These are phyloP conservation scores for Venturia canescens DNA, from an alignment of 1,140 invertebrate species.

Conservation along the genomic window DNA sequence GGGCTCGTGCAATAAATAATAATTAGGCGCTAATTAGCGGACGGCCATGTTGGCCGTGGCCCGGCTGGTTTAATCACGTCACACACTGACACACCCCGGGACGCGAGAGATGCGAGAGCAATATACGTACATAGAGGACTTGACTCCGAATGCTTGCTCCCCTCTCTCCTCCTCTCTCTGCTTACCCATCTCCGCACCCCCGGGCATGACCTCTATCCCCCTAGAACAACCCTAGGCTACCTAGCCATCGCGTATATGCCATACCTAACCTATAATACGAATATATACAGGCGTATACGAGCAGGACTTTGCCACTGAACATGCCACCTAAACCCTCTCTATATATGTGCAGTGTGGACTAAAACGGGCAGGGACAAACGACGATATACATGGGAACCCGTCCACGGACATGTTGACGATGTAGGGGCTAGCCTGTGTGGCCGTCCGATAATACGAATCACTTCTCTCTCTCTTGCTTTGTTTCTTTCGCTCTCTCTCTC, in stretches of 20 bases:
- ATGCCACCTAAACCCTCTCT: constrained; percentile 33
- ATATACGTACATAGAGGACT: background rate
- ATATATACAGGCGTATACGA: constrained; percentile 13
- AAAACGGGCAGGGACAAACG: constrained; percentile 16
- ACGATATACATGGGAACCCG: constrained; percentile 7
- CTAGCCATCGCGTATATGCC: background rate
- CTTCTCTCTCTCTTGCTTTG: constrained; percentile 39
- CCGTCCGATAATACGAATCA: constrained; percentile 65
- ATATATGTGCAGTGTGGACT: constrained; percentile 33
- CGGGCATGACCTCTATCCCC: constrained; percentile 46
- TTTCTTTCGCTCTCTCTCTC: too few species aligned
- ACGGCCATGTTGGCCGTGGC: constrained; percentile 66
- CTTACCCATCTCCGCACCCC: constrained; percentile 30
- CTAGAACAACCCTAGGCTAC: constrained; percentile 43
- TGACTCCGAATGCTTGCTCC: background rate
- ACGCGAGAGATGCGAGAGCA: constrained; percentile 48
- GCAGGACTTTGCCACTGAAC: constrained; percentile 29
- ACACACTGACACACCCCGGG: constrained; percentile 58
- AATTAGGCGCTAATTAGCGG: constrained; percentile 71
- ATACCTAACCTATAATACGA: constrained; percentile 17
- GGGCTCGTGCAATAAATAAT: constrained; percentile 69
- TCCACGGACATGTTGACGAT: constrained; percentile 69
- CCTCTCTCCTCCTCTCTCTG: background rate
- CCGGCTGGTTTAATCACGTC: constrained; percentile 67
- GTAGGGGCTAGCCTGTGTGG: constrained; percentile 68